phyloP scores from a whole-genome alignment of 2,113 vertebrate genomes.

The Albula glossodonta region DNA sequence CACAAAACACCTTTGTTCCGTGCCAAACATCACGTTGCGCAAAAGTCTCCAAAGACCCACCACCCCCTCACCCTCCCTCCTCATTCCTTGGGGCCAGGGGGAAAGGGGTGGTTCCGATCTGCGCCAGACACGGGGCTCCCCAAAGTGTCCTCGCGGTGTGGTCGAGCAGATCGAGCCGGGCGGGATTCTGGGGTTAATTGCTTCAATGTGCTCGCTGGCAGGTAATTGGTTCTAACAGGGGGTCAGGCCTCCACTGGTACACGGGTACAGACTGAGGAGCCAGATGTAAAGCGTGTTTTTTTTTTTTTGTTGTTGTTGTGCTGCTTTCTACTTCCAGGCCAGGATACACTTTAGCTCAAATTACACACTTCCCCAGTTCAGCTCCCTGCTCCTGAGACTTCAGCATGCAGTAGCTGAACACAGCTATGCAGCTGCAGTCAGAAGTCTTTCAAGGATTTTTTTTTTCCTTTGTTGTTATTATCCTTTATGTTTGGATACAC shows the following conservation, averaged over 20 bases:
- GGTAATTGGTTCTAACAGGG: constrained; percentile 8
- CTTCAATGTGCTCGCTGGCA: constrained; percentile 22
- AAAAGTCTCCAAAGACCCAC: neutral
- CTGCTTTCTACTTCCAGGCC: neutral
- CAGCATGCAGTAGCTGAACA: neutral
- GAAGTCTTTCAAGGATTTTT: neutral
- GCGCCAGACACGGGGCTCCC: neutral
- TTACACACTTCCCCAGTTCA: constrained; percentile 18
- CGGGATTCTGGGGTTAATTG: constrained; percentile 21
- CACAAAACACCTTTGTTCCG: neutral
- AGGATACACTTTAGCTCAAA: constrained; percentile 15
- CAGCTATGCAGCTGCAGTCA: neutral
- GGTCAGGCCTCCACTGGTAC: neutral
- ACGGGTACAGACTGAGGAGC: constrained; percentile 10
- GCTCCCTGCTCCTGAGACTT: neutral
- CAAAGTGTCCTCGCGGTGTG: too few species aligned
- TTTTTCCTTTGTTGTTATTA: neutral
- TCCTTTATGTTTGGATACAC: neutral
- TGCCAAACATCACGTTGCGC: neutral
- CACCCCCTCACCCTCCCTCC: neutral
- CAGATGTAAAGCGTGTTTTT: constrained; percentile 15
- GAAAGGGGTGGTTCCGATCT: too few species aligned
- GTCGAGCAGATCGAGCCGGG: neutral
- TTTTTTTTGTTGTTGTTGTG: neutral
- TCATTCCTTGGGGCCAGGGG: too few species aligned